phyloP scores from a whole-genome alignment of 2,888 invertebrate species.

The Protula sp. region DNA sequence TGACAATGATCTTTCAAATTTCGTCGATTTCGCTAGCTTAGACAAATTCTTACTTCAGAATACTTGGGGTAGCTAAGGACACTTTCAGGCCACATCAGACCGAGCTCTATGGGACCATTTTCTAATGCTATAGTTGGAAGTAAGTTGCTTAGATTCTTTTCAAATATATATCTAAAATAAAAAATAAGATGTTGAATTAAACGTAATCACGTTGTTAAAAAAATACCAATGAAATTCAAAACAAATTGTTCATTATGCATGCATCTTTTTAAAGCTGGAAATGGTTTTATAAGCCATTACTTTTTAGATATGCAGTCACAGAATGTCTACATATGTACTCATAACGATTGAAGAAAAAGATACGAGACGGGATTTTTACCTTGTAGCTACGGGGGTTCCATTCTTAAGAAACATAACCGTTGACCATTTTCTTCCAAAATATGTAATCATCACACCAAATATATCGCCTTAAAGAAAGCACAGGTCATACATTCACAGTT shows the following conservation, averaged over 20 bases:
- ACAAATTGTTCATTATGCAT: too few relatives aligned
- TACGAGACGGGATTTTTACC: slow-evolving; percentile 23
- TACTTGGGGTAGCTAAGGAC: not conserved
- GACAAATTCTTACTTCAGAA: not conserved
- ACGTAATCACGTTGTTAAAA: too few relatives aligned
- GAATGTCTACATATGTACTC: not conserved
- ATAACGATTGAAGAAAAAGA: not conserved
- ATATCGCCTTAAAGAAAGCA: slow-evolving; percentile 35
- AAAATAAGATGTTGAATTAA: too few relatives aligned
- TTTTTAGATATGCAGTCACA: too few relatives aligned
- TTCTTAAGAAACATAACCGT: slow-evolving; percentile 46
- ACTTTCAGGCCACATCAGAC: slow-evolving; percentile 35
- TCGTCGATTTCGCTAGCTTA: too few relatives aligned
- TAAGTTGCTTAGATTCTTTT: slow-evolving; percentile 32
- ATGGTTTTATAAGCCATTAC: too few relatives aligned
- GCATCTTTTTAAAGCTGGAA: too few relatives aligned
- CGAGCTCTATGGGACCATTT: slow-evolving; percentile 44
- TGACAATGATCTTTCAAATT: too few relatives aligned
- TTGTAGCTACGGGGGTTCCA: slow-evolving; percentile 43
- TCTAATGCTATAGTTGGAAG: slow-evolving; percentile 43
- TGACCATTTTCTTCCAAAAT: slow-evolving; percentile 42
- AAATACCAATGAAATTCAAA: too few relatives aligned
- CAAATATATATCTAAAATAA: slow-evolving; percentile 43
- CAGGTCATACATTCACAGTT: not conserved
- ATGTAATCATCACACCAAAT: slow-evolving; percentile 43